Percentiles rank a stretch among this genome's conserved stretches.
Conservation (phyloP, 2,797 vertebrate genomes). For the Moxostoma hubbsi region DNA sequence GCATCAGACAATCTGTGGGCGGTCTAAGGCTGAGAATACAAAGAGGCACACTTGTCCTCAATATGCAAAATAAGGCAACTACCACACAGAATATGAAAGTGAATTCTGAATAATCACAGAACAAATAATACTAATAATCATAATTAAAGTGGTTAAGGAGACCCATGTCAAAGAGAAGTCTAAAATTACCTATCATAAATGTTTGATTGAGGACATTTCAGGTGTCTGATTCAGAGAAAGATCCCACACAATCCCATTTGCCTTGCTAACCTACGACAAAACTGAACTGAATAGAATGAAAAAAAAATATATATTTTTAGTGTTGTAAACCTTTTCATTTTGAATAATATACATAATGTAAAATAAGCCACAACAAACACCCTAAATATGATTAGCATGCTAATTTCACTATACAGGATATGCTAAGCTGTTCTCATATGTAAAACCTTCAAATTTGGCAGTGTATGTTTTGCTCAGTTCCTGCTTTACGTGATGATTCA, state of each 20-base stretch:
- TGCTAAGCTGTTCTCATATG: constrained; percentile 34
- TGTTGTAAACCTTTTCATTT: background rate
- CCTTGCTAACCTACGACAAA: background rate
- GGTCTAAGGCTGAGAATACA: background rate
- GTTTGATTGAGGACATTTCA: background rate
- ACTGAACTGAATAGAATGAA: background rate
- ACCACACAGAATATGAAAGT: background rate
- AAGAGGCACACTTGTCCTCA: background rate
- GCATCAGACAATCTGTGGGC: background rate
- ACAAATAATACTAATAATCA: background rate
- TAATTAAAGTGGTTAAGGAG: background rate
- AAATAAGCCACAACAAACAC: constrained; percentile 25
- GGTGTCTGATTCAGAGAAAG: background rate
- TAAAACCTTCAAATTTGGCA: constrained; percentile 28
- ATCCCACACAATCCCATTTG: constrained; percentile 4
- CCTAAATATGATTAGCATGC: constrained; percentile 17
- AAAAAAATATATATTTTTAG: constrained; percentile 18
- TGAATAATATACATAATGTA: constrained; percentile 31
- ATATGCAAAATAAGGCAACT: background rate
- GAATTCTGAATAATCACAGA: too few relatives aligned
- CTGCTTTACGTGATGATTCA: constrained; percentile 21
- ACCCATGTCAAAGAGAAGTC: background rate
- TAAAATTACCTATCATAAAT: background rate
- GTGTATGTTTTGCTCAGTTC: background rate
- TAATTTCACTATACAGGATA: constrained; percentile 30